Evolutionary conservation across 2,113 vertebrate species (phyloP).

Genomic region (Ammodytes dubius): DNA sequence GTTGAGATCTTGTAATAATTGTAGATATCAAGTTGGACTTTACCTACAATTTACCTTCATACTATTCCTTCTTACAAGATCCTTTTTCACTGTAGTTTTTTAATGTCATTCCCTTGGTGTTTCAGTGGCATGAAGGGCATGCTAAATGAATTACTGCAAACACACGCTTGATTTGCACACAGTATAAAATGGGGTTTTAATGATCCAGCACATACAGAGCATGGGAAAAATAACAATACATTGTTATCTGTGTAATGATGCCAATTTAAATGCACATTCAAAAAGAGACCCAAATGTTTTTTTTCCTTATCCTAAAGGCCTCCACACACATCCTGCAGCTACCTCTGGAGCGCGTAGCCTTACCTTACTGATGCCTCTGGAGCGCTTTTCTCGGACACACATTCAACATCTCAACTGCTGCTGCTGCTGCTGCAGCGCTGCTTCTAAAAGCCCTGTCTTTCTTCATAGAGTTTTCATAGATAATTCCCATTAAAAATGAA

Average conservation of each 20-base stretch:
- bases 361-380: too few species aligned
- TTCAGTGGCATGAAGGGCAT: slow-evolving; percentile 59
- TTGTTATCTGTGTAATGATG: slow-evolving; percentile 63
- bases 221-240: slow-evolving; percentile 17
- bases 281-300: background rate
- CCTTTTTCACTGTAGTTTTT: slow-evolving; percentile 21
- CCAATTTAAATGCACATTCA: slow-evolving; percentile 39
- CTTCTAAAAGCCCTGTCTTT: too few species aligned
- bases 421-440: too few species aligned
- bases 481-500: too few species aligned
- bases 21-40: background rate
- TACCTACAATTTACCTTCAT: background rate
- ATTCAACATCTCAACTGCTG: too few species aligned
- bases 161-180: slow-evolving; percentile 50
- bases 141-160: slow-evolving; percentile 58
- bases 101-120: background rate
- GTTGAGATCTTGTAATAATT: background rate
- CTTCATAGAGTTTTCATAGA: too few species aligned
- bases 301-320: too few species aligned
- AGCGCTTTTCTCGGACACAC: too few species aligned
- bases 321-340: too few species aligned
- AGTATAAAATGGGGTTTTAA: slow-evolving; percentile 56
- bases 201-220: slow-evolving; percentile 43
- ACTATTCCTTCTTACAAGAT: background rate
- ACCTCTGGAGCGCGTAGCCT: too few species aligned